Base-by-base conservation (phyloP, 30 jellyfish, hydroid and myxozoan genomes). In the Turritopsis dohrnii region DNA sequence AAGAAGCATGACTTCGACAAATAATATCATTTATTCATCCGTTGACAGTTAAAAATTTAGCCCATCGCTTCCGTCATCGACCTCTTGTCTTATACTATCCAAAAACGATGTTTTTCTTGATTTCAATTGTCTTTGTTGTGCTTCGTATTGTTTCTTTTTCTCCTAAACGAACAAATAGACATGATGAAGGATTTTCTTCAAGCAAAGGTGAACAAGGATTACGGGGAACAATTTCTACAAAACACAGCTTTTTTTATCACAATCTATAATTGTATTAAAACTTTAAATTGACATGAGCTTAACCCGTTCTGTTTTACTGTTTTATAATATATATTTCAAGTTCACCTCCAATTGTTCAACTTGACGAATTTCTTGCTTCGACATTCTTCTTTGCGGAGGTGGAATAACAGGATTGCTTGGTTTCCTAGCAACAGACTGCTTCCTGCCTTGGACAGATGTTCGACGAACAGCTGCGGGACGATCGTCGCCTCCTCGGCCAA, bases 1-100 rank as follows among this genome's bases (percentile, higher is more conserved):
- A n/a, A n/a, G n/a, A n/a, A n/a, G n/a, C n/a, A n/a, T n/a, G n/a
- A n/a, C n/a, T n/a, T n/a, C n/a, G n/a, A n/a, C n/a, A n/a, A n/a
- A n/a, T n/a, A 41, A 41, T 13, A 3, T 5, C 60, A 41, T 41
- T 41, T 41, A 41, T 41, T 13, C 60, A 41, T 41, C 13, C 19
- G 28, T 69, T 0, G 77, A 17, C 28, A 21, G 23, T 52, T 71
- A 80, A 71, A 80, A 80, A 65, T 80, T 65, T n/a, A 72, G 74
- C 16, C 65, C 87, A 18, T 26, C 79, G 41, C 29, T 76, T 22
- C 89, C 81, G 24, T 69, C 91, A 24, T 92, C 98, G 72, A 92
- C 60, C 18, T 92, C 98, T 79, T 75, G 90, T 19, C 98, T 96
- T 30, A 92, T 88, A 74, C 96, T 87, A 74, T 92, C 98, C 60